phyloP scores from a whole-genome alignment of 2,888 invertebrate species.

The Lasioglossum pauxillum region DNA sequence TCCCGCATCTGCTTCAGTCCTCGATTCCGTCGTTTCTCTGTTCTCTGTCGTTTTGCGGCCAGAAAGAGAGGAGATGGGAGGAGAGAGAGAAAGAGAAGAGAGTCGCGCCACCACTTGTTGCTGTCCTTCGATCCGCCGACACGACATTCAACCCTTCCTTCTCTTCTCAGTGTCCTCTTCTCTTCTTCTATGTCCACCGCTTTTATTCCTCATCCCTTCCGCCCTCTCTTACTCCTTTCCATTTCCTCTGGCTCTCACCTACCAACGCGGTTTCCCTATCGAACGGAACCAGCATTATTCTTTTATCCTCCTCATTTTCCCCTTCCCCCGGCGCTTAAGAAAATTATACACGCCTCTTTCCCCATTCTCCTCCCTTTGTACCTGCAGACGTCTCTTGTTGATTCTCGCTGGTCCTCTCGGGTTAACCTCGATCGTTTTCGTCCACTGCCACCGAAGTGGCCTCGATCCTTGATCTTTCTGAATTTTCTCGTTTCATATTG shows the following conservation, averaged over 20 bases:
- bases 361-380: background rate
- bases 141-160: conserved; percentile 45
- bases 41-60: conserved; percentile 36
- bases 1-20: conserved; percentile 74
- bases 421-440: background rate
- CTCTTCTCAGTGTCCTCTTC: background rate
- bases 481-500: too few relatives aligned
- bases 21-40: conserved; percentile 71
- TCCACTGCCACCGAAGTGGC: background rate
- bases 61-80: background rate
- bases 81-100: conserved; percentile 18
- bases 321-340: background rate
- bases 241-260: background rate
- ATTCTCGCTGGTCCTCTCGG: background rate
- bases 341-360: background rate
- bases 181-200: conserved; percentile 20
- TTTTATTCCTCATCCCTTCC: background rate
- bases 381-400: too few relatives aligned
- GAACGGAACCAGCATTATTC: background rate
- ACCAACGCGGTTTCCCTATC: background rate
- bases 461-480: too few relatives aligned
- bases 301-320: background rate
- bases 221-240: background rate
- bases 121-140: conserved; percentile 76
- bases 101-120: conserved; percentile 80